phyloP scores from a whole-genome alignment of 1,140 invertebrate genomes.

The Liolophura sinensis region DNA sequence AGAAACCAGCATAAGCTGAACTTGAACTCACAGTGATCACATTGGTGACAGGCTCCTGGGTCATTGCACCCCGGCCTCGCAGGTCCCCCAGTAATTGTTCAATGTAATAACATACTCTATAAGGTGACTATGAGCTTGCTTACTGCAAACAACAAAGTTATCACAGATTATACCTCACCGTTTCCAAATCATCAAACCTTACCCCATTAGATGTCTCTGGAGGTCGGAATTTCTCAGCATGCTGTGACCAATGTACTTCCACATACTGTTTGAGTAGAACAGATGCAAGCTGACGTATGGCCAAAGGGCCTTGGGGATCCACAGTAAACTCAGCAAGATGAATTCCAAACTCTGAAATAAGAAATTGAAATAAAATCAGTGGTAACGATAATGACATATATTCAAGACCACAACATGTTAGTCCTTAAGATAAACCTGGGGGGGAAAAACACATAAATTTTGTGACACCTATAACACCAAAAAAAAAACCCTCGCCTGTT shows the following conservation, averaged over 20 bases:
- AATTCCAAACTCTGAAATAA: conserved; percentile 71
- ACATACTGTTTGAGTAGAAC: conserved; percentile 78
- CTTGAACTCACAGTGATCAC: no score
- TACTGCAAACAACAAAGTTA: no score
- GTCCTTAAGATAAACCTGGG: conserved; percentile 2
- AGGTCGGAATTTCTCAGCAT: conserved; percentile 66
- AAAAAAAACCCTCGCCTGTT: no score
- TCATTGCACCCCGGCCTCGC: no score
- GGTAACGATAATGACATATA: conserved; percentile 1
- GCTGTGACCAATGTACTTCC: conserved; percentile 71
- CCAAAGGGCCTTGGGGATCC: conserved; percentile 68
- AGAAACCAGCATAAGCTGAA: no score
- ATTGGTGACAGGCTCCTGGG: no score
- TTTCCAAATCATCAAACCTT: conserved; percentile 13
- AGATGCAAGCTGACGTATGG: conserved; percentile 71
- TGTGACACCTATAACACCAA: no score
- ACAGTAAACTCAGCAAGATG: conserved; percentile 75
- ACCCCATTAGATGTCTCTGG: conserved; percentile 65
- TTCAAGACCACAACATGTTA: neutral
- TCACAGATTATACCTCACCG: no score
- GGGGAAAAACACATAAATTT: neutral
- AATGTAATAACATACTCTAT: no score
- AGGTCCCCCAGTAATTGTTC: no score
- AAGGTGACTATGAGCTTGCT: no score
- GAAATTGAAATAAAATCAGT: conserved; percentile 13